Evolutionary conservation across 1,140 invertebrate genomes (phyloP), one percentile per base, ranked within the genome.

Genomic region (Drosophila carrolli): DNA sequence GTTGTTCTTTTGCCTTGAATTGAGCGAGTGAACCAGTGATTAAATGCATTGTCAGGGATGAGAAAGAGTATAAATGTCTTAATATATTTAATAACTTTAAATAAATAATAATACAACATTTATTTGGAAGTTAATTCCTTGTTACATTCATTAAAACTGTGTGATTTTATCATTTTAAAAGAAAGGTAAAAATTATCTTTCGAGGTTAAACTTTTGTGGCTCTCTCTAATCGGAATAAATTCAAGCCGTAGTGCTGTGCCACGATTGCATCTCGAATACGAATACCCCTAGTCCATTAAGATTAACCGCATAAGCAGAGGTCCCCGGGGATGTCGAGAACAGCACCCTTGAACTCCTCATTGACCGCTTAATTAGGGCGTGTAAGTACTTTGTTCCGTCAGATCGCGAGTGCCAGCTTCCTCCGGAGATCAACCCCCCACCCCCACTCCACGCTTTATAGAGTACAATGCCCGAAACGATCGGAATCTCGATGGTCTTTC

Each of bases 301-400:
- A 57, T 79, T 40, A 59, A 75, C 56, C 77, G 50, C 73, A 73
- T 43, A 75, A 60, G 56, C 57, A 66, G 14, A 38, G 63, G 10
- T 71, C 50, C 53, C 71, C 48, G 40, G 57, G 58, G 47, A 68
- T 37, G 38, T 44, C 32, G 23, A 14, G 46, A 35, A 38, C 19
- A 43, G 75, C 81, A 86, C 82, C 82, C 82, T 81, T 85, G 82
- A 85, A 85, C 81, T 51, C n/a, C 46, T 51, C 47, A 56, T 65
- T 85, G 78, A 85, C 82, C 82, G 82, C 70, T 85, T 85, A 85
- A 85, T 85, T 85, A 85, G 82, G 75, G 53, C 65, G 78, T 58
- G 75, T 78, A 67, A 85, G 81, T 71, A 75, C 74, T 85, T 81
- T 75, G 76, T 81, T 78, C 74, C 81, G 51, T 66, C 73, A 80